Base-by-base conservation (phyloP, 1,140 invertebrate genomes). In the Homalodisca vitripennis region DNA sequence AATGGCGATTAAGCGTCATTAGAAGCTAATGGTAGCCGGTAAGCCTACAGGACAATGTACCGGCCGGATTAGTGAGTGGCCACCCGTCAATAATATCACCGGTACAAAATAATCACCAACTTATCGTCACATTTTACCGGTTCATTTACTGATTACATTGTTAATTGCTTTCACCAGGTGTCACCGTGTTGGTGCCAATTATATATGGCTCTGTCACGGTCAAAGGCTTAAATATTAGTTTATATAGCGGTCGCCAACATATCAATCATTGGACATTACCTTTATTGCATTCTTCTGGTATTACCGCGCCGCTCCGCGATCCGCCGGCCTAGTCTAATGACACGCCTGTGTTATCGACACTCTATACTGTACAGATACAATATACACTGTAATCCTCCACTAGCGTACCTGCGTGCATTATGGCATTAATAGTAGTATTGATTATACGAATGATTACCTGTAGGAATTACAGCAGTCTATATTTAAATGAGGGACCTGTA, bases 1-100 rank as follows among this genome's bases (percentile, higher is more conserved):
- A 66, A 46, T 46, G 63, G 63, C 41, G 63, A 66, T 66, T 66
- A 66, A 66, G 10, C 63, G 41, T 66, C 63, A 66, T 66, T 66
- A 66, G 63, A 66, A 46, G 63, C 24, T 66, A 66, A 66, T 66
- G 63, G 63, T 66, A 27, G 63, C 24, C n/a, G 20, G 63, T 41
- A 66, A 46, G 63, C 55, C 27, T 27, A 29, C 55, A 26, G 26
- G 2, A 60, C 55, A 29, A 26, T 53, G 26, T 22, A 51, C 17
- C 55, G 34, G 34, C 63, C 20, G 63, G 63, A 66, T 66, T 66
- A 66, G n/a, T 26, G 3, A 3, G 55, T 17, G 34, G 6, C 6
- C 32, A 46, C 10, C 32, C 63, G 17, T 20, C 63, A 66, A 66
- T 47, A 66, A 47, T 47, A 66, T 66, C 63, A 26, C 22, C n/a